Evolutionary conservation across 2,888 invertebrate species (phyloP).

Genomic region (Tuta absoluta): DNA sequence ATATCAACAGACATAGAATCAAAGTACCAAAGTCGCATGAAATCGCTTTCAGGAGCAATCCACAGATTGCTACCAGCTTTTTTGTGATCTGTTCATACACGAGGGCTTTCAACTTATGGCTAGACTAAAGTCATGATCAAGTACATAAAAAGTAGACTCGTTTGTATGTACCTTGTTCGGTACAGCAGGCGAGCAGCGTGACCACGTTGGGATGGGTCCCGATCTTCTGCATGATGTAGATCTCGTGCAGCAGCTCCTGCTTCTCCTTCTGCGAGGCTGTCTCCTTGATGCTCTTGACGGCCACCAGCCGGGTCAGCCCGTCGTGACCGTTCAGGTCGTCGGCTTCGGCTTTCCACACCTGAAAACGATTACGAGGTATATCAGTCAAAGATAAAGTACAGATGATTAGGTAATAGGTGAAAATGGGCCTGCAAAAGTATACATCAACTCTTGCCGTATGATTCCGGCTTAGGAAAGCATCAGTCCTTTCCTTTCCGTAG

Average conservation of each 20-base stretch:
- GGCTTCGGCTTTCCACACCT: slow-evolving; percentile 93
- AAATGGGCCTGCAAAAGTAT: no score
- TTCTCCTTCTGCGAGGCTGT: slow-evolving; percentile 89
- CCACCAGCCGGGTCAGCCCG: slow-evolving; percentile 89
- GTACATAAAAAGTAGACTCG: background rate
- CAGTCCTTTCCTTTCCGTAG: no score
- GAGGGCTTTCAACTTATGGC: no score
- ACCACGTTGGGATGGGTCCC: slow-evolving; percentile 92
- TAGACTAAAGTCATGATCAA: background rate
- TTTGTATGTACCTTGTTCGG: slow-evolving; percentile 85
- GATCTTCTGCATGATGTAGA: slow-evolving; percentile 90
- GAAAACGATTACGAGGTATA: slow-evolving; percentile 5
- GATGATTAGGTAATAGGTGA: no score
- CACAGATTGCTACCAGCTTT: no score
- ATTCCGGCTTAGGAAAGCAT: no score
- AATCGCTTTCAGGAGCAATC: no score
- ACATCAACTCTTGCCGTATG: no score
- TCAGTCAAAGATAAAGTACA: background rate
- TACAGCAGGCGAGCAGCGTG: slow-evolving; percentile 89
- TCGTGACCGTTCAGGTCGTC: slow-evolving; percentile 89
- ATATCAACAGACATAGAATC: no score
- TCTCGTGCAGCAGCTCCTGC: slow-evolving; percentile 86
- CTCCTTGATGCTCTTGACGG: slow-evolving; percentile 91
- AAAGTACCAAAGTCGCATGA: no score
- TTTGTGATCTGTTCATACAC: no score